Conservation (phyloP, 2,797 vertebrate genomes). For the Eulemur rubriventer region DNA sequence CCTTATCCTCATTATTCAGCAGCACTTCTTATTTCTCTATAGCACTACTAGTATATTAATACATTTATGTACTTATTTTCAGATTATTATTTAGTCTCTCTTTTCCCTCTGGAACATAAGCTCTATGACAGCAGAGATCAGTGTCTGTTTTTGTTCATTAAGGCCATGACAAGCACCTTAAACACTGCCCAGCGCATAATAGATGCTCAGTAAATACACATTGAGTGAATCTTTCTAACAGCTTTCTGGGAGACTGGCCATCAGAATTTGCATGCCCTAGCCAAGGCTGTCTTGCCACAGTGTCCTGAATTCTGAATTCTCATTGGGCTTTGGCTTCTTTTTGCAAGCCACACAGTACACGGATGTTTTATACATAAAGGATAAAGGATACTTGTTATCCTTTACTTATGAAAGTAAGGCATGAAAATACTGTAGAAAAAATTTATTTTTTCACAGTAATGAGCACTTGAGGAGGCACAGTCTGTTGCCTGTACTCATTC, state of each 20-base stretch:
- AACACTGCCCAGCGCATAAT: not conserved
- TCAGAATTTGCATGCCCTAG: not conserved
- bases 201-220: not conserved
- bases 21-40: not conserved
- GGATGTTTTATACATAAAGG: not conserved
- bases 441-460: not conserved
- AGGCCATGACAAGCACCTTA: not conserved
- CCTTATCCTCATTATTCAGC: not conserved
- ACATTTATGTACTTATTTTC: not conserved
- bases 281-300: not conserved
- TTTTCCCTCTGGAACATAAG: not conserved
- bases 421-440: not conserved
- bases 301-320: not conserved
- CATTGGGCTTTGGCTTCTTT: not conserved
- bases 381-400: not conserved
- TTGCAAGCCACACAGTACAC: not conserved
- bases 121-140: not conserved
- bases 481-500: not conserved
- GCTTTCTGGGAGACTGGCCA: not conserved
- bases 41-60: too few relatives aligned
- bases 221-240: not conserved
- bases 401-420: not conserved
- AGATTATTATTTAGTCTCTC: not conserved
- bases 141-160: not conserved
- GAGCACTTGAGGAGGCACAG: not conserved